phyloP scores from a whole-genome alignment of 2,888 invertebrate genomes.

The Drosophila borealis region DNA sequence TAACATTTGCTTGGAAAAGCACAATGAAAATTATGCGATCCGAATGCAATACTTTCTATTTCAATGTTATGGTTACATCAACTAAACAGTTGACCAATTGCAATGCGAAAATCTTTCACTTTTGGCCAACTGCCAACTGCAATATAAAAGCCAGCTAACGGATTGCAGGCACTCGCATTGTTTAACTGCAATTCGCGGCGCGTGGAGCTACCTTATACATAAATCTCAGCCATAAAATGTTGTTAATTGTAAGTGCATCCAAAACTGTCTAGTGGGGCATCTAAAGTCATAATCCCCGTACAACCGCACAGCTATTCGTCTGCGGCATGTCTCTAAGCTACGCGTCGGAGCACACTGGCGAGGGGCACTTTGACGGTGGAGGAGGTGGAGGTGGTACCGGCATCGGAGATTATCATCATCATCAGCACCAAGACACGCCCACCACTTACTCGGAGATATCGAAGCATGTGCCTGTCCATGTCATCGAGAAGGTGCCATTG shows the following conservation, averaged over 20 bases:
- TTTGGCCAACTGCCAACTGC: slow-evolving; percentile 32
- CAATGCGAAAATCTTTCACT: slow-evolving; percentile 68
- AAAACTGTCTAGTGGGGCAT: background rate
- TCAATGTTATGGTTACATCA: slow-evolving; percentile 78
- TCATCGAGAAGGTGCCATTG: slow-evolving; percentile 90
- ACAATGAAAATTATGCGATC: slow-evolving; percentile 73
- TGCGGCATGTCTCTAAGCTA: slow-evolving; percentile 41
- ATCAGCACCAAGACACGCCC: slow-evolving; percentile 60
- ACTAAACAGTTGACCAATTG: slow-evolving; percentile 54
- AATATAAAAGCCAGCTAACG: slow-evolving; percentile 53
- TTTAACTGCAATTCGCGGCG: slow-evolving; percentile 31
- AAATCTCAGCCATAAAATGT: slow-evolving; percentile 44
- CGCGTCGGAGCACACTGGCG: slow-evolving; percentile 59
- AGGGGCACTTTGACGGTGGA: slow-evolving; percentile 47
- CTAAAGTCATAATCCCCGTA: background rate
- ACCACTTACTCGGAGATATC: slow-evolving; percentile 89
- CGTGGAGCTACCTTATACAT: slow-evolving; percentile 24
- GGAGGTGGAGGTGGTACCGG: slow-evolving; percentile 37
- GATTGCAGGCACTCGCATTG: slow-evolving; percentile 57
- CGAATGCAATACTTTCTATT: slow-evolving; percentile 75
- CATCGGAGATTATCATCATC: slow-evolving; percentile 45
- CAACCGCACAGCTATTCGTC: slow-evolving; percentile 51
- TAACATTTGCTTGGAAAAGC: slow-evolving; percentile 62
- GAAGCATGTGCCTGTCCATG: slow-evolving; percentile 89
- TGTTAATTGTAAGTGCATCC: slow-evolving; percentile 57